Percentiles rank a stretch among this genome's conserved stretches.
These are phyloP conservation scores for Arion vulgaris DNA, from an alignment of 1,140 invertebrate genomes.

Conservation along the genomic window DNA sequence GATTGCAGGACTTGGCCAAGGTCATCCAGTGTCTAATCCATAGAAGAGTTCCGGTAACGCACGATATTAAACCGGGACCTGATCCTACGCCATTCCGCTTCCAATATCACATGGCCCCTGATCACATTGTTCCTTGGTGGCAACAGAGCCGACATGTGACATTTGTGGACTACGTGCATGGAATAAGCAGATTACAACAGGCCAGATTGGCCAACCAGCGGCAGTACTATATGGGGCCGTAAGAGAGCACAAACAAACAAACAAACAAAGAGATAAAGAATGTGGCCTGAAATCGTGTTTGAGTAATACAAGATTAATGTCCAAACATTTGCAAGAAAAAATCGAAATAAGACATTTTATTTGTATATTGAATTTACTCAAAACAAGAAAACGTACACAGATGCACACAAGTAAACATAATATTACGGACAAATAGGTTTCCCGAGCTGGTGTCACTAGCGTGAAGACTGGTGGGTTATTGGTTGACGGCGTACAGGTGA, in stretches of 20 bases:
- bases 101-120: not conserved
- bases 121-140: slow-evolving; percentile 8
- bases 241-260: too few species aligned
- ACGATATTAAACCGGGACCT: not conserved
- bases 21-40: slow-evolving; percentile 21
- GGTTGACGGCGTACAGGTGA: too few species aligned
- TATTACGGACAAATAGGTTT: too few species aligned
- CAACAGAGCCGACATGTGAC: slow-evolving; percentile 15
- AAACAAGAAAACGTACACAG: too few species aligned
- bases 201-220: slow-evolving; percentile 28
- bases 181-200: not conserved
- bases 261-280: too few species aligned
- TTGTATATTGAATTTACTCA: too few species aligned
- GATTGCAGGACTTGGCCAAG: slow-evolving; percentile 30
- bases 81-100: not conserved
- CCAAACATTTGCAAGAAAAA: too few species aligned
- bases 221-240: slow-evolving; percentile 35
- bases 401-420: too few species aligned
- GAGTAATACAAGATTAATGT: too few species aligned
- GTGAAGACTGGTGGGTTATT: too few species aligned
- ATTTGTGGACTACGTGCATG: slow-evolving; percentile 4
- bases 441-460: too few species aligned
- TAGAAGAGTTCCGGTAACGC: slow-evolving; percentile 2
- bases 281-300: not conserved
- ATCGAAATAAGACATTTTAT: too few species aligned